Evolutionary conservation across 2,797 vertebrate genomes (phyloP), one percentile per base, ranked within the genome.

Genomic region (Otolemur crassicaudatus): DNA sequence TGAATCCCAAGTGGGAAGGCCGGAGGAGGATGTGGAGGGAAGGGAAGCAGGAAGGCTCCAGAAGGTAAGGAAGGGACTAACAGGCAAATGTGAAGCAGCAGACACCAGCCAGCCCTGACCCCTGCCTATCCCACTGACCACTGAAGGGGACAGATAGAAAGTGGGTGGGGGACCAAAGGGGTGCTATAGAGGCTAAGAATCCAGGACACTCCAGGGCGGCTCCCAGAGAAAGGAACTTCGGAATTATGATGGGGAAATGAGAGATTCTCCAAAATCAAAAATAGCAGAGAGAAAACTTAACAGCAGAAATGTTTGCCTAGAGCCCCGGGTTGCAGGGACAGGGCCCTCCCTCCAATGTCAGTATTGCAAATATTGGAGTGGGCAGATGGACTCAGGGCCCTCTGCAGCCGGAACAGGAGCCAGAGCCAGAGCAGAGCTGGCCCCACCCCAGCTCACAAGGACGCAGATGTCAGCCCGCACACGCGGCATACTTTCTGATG

Each of bases 401-500:
- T n/a, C 29, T 1, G 0, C n/a, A 34, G 43, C 46, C 16, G 0
- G 25, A 40, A 10, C 5, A 3, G 4, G 8, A 31, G 70, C 31
- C 84, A 34, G 20, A 25, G 31, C 2, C 29, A 16, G 8, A 40
- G 61, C 53, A 34, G 69, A 13, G 80, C 43, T 0, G 1, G 34
- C 65, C 16, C 9, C 0, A 4, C 14, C 23, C 34, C 27, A 1
- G 27, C 93, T 43, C 20, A 31, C 0, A 7, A 65, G 67, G 73
- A 76, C n/a, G 12, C 94, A 90, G 87, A 76, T 84, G 94, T 79
- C 88, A 37, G 87, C 12, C 43, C 2, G 27, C 87, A 40, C 29
- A 11, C 63, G 61, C 6, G 58, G 70, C 4, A 0, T 40, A 13
- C 3, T 3, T 76, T 70, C 91, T 61, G 60, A 34, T 10, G 29